Conservation (phyloP, 2,113 vertebrate genomes). For the Cinclus mexicanus region DNA sequence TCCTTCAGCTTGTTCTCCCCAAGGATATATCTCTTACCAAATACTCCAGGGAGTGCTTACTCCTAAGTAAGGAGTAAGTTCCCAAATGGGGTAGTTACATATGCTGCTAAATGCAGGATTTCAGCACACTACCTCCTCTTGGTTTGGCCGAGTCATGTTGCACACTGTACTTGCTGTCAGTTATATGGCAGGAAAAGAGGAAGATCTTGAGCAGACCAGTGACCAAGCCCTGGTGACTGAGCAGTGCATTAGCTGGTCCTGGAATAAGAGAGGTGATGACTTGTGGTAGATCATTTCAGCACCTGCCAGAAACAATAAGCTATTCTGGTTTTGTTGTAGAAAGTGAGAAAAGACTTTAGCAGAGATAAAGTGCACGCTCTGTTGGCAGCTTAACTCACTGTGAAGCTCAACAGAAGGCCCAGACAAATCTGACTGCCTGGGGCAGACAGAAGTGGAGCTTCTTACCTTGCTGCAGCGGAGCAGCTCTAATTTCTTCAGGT, state of each 20-base stretch:
- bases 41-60: not conserved
- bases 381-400: not conserved
- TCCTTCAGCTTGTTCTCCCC: not conserved
- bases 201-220: not conserved
- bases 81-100: not conserved
- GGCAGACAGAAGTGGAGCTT: not conserved
- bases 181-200: not conserved
- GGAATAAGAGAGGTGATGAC: not conserved
- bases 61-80: not conserved
- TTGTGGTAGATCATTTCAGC: not conserved
- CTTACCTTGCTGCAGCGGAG: not conserved
- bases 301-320: conserved; percentile 10
- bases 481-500: not conserved
- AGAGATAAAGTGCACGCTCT: not conserved
- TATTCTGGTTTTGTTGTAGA: not conserved
- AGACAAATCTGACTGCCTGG: not conserved
- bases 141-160: not conserved
- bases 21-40: not conserved
- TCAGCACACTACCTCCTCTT: not conserved
- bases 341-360: not conserved
- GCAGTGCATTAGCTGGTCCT: not conserved
- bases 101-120: not conserved
- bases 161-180: not conserved
- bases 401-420: conserved; percentile 6
- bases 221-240: not conserved